phyloP scores from a whole-genome alignment of 1,140 invertebrate genomes.

The Achroia grisella region DNA sequence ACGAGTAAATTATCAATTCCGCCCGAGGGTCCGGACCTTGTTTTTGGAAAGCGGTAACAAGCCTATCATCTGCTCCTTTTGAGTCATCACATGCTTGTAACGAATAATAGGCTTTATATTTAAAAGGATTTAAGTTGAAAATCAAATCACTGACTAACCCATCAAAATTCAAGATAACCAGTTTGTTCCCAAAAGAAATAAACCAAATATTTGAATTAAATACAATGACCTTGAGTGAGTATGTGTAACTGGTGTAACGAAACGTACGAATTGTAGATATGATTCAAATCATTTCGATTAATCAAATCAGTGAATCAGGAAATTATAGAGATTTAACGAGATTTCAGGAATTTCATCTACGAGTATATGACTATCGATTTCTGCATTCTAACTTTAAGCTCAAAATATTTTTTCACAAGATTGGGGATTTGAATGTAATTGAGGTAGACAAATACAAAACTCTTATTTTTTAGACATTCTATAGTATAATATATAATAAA shows the following conservation, averaged over 20 bases:
- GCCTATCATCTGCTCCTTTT: constrained; percentile 38
- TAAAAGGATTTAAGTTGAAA: neutral
- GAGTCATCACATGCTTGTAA: constrained; percentile 3
- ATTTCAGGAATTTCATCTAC: neutral
- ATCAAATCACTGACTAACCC: neutral
- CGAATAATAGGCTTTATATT: constrained; percentile 10
- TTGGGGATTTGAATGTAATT: too few species aligned
- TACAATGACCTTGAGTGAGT: neutral
- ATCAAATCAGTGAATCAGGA: constrained; percentile 8
- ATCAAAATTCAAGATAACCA: constrained; percentile 1
- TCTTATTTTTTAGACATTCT: too few species aligned
- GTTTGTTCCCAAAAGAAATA: neutral
- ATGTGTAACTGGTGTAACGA: too few species aligned
- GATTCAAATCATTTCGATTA: constrained; percentile 9
- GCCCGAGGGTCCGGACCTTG: constrained; percentile 45
- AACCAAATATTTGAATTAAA: constrained; percentile 2
- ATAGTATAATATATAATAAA: too few species aligned
- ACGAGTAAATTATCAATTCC: constrained; percentile 70
- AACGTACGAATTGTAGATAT: neutral
- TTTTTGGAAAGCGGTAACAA: constrained; percentile 59
- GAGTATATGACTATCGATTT: too few species aligned
- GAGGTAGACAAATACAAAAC: too few species aligned
- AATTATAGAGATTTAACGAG: constrained; percentile 9
- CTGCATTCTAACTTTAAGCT: too few species aligned
- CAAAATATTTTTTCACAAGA: too few species aligned